Evolutionary conservation across 2,888 invertebrate species (phyloP).

Genomic region (Chrysotoxum bicinctum): DNA sequence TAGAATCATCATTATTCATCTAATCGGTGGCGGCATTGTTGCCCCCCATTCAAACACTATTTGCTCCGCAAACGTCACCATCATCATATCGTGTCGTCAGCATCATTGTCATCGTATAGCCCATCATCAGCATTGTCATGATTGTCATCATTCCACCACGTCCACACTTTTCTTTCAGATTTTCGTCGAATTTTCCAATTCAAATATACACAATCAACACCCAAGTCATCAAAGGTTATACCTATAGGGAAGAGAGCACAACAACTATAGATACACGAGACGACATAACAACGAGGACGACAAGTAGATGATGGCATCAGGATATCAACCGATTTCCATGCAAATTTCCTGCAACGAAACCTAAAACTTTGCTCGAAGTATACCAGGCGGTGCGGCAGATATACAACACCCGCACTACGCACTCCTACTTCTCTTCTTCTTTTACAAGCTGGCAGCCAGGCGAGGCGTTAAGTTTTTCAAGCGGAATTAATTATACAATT

Average conservation of each 20-base stretch:
- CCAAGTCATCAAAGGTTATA: slow-evolving; percentile 31
- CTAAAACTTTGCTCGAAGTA: slow-evolving; percentile 37
- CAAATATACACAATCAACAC: slow-evolving; percentile 69
- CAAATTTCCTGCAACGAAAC: slow-evolving; percentile 70
- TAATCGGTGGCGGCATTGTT: slow-evolving; percentile 27
- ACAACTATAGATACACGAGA: background rate
- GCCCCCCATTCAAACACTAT: background rate
- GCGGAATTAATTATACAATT: slow-evolving; percentile 71
- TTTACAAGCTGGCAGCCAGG: background rate
- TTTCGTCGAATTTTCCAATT: slow-evolving; percentile 70
- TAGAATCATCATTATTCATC: slow-evolving; percentile 67
- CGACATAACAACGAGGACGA: slow-evolving; percentile 5
- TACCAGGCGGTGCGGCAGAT: background rate
- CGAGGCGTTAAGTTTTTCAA: slow-evolving; percentile 15
- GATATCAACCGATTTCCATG: slow-evolving; percentile 73
- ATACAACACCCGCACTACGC: slow-evolving; percentile 22
- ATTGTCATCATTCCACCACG: slow-evolving; percentile 65
- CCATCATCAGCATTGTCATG: slow-evolving; percentile 24
- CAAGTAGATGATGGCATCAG: slow-evolving; percentile 50
- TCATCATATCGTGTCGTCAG: background rate
- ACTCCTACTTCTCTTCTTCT: slow-evolving; percentile 18
- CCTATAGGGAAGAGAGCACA: background rate
- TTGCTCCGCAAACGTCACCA: slow-evolving; percentile 9
- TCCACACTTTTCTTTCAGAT: slow-evolving; percentile 50
- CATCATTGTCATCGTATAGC: no score